These are phyloP conservation scores for Ophion costatus DNA, from an alignment of 2,888 invertebrate species.

Conservation along the genomic window DNA sequence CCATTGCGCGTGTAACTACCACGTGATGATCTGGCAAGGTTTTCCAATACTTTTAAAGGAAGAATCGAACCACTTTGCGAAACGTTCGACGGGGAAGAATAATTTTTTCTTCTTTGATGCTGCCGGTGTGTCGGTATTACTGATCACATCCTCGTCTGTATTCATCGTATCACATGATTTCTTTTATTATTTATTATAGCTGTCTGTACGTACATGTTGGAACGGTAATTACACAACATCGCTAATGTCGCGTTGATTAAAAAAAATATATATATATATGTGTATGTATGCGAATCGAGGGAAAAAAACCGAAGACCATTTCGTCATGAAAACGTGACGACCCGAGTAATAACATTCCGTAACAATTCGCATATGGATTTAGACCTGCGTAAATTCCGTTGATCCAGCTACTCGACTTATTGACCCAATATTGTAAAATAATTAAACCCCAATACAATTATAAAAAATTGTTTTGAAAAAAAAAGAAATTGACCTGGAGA, in stretches of 20 bases:
- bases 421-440: background rate
- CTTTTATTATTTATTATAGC: constrained; percentile 72
- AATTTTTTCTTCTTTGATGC: constrained; percentile 6
- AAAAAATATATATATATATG: constrained; percentile 43
- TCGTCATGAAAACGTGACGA: constrained; percentile 41
- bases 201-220: constrained; percentile 70
- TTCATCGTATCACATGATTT: constrained; percentile 68
- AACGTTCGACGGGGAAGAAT: constrained; percentile 2
- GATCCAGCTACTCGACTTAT: background rate
- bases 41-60: constrained; percentile 19
- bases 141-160: constrained; percentile 24
- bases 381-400: background rate
- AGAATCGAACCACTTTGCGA: constrained; percentile 15
- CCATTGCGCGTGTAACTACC: constrained; percentile 16
- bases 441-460: background rate
- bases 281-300: constrained; percentile 44
- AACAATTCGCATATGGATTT: background rate
- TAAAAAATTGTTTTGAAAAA: background rate
- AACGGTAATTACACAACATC: constrained; percentile 64
- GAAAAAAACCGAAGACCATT: constrained; percentile 37
- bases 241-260: constrained; percentile 65
- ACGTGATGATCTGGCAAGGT: constrained; percentile 23
- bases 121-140: background rate
- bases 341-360: constrained; percentile 27
- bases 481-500: background rate